phyloP scores from a whole-genome alignment of 2,888 invertebrate genomes.

The Tuta absoluta region DNA sequence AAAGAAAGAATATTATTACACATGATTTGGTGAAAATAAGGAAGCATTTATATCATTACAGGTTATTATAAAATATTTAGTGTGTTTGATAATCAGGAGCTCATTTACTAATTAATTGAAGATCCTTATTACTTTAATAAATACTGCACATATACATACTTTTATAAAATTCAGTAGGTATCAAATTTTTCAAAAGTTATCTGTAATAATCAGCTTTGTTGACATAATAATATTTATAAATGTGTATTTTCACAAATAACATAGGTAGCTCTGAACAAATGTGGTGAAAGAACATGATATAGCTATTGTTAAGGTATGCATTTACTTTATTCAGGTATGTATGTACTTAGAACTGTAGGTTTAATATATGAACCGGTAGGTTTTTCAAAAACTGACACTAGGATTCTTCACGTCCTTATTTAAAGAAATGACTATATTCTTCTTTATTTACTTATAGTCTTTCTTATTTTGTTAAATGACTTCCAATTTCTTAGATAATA shows the following conservation, averaged over 20 bases:
- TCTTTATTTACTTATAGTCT: no score
- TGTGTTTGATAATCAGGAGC: conserved; percentile 3
- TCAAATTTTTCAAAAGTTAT: no score
- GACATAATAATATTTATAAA: no score
- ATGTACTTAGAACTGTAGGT: background rate
- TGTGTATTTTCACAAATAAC: background rate
- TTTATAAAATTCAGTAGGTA: no score
- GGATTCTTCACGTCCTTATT: no score
- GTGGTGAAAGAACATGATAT: background rate
- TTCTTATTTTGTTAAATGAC: no score
- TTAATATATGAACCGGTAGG: no score
- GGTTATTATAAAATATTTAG: background rate
- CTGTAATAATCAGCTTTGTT: no score
- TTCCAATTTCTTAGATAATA: no score
- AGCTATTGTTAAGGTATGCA: background rate
- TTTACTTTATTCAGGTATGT: background rate
- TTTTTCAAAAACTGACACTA: background rate
- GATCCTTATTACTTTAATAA: background rate
- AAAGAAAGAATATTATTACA: background rate
- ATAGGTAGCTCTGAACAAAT: background rate
- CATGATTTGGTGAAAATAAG: background rate
- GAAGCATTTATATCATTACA: conserved; percentile 6
- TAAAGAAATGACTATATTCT: no score
- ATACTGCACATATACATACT: background rate
- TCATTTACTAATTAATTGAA: background rate